Evolutionary conservation across 2,888 invertebrate genomes (phyloP), one percentile per base, ranked within the genome.

Genomic region (Gonocerus acuteangulatus): DNA sequence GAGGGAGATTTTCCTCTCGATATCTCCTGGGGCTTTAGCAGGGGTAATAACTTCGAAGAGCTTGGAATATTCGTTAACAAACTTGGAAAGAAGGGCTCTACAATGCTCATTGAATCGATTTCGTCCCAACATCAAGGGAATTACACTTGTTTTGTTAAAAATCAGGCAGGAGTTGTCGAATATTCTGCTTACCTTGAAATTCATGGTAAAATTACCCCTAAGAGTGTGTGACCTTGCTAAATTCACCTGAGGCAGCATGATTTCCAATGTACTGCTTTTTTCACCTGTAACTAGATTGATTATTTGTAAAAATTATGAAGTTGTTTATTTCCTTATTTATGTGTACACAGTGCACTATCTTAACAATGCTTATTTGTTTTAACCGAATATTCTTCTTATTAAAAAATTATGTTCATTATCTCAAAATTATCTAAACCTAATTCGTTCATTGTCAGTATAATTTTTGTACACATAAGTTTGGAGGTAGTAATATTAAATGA

Each of bases 1-100:
- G 82, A 84, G 74, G 87, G 89, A 63, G 89, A 89, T 75, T 76
- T 82, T 60, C 89, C 89, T 2, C 78, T 89, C 70, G 79, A 79
- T 62, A 82, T 89, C 52, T 77, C 79, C 18, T 89, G 89, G 89
- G 72, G 71, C 49, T 76, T 78, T 69, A 75, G 78, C 68, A 68
- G 68, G 19, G 72, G 72, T 63, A 68, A 71, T n/a, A 68, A 72
- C 19, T 70, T 79, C 19, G 72, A 65, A 13, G 36, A 64, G 16
- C 75, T 76, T 64, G 74, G 74, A 48, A 68, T 74, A 22, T 67
- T 69, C 6, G 70, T 71, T 2, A 74, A 73, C 57, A 76, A 74
- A 68, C 71, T 77, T 62, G 77, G 78, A 16, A 70, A 71, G 52
- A 76, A 75, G 66, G 75, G 75, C 15, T 68, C 69, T 51, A 62